Evolutionary conservation across 2,797 vertebrate species (phyloP).

Genomic region (Meriones psammophilus): DNA sequence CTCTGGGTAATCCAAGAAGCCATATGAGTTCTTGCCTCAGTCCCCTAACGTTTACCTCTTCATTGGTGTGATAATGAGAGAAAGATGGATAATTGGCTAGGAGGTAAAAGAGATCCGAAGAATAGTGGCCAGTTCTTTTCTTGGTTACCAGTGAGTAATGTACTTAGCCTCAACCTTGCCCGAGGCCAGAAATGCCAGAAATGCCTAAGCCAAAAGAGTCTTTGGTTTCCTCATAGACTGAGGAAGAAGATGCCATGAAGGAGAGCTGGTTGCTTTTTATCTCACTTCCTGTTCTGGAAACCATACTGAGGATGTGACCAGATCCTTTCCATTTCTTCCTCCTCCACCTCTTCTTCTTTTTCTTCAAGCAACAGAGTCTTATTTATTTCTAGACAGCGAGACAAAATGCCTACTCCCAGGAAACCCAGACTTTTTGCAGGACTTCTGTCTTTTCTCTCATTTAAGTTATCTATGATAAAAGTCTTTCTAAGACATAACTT

Average conservation of each 20-base stretch:
- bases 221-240: not conserved
- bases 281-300: not conserved
- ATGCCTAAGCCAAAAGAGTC: not conserved
- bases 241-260: not conserved
- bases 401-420: not conserved
- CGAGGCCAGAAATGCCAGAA: not conserved
- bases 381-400: not conserved
- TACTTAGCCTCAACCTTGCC: not conserved
- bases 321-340: no score
- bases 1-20: not conserved
- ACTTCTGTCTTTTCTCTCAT: no score
- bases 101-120: not conserved
- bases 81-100: no score
- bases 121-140: no score
- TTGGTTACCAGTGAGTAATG: not conserved
- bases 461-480: not conserved
- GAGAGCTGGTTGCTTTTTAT: not conserved
- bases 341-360: no score
- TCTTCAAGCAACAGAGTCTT: not conserved
- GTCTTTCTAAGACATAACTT: not conserved
- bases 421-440: not conserved
- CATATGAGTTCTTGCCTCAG: not conserved
- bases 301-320: not conserved
- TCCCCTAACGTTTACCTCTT: no score
- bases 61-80: not conserved